A percentile compares a stretch with the other conserved stretches of the same genome.
Conservation (phyloP, 2,888 invertebrate species). For the Eretmocerus hayati region DNA sequence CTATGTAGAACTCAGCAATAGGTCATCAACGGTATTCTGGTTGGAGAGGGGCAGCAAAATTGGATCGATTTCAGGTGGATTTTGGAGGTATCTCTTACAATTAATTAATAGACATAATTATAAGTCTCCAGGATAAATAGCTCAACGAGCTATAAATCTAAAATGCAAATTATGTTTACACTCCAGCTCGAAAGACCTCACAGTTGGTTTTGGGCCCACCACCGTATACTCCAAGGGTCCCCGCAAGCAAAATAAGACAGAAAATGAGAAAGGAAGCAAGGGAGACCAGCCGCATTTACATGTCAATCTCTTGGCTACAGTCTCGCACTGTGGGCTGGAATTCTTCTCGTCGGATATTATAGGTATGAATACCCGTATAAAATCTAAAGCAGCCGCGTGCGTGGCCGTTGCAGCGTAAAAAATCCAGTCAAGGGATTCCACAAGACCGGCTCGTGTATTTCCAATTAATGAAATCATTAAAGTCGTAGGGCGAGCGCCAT, state of each 20-base stretch:
- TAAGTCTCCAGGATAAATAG: background rate
- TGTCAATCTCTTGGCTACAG: conserved; percentile 5
- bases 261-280: background rate
- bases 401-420: conserved; percentile 14
- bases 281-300: conserved; percentile 1
- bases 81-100: too few relatives aligned
- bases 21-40: too few relatives aligned
- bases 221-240: too few relatives aligned
- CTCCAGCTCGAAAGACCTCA: background rate
- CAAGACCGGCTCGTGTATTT: conserved; percentile 6
- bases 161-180: conserved; percentile 4
- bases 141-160: conserved; percentile 1
- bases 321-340: background rate
- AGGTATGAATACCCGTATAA: too few relatives aligned
- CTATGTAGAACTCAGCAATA: too few relatives aligned
- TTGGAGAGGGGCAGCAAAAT: too few relatives aligned
- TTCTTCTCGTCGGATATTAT: too few relatives aligned
- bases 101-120: background rate
- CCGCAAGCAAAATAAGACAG: background rate
- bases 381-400: too few relatives aligned
- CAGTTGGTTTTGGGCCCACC: too few relatives aligned
- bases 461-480: conserved; percentile 20
- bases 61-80: too few relatives aligned
- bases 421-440: conserved; percentile 18
- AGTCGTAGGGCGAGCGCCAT: conserved; percentile 7